Conservation (phyloP, 37 sponge, comb jelly and placozoan genomes). For the Cliona cf. orientalis region DNA sequence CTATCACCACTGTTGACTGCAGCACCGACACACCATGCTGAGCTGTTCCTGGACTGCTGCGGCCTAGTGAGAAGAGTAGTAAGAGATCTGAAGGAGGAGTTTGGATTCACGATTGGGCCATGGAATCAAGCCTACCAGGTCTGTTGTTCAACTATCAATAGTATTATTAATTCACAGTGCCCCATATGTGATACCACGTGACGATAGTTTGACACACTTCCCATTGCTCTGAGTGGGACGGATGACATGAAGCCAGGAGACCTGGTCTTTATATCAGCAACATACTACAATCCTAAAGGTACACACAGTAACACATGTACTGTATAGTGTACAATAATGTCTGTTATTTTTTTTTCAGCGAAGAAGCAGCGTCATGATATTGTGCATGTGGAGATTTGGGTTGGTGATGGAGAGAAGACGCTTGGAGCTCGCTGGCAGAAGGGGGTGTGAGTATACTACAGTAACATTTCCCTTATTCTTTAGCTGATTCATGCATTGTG, state of each 20-base stretch:
- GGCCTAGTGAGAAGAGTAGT: slow-evolving; percentile 75
- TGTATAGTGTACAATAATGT: neutral
- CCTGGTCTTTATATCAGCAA: slow-evolving; percentile 79
- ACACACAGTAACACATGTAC: neutral
- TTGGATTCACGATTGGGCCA: slow-evolving; percentile 78
- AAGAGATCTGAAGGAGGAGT: slow-evolving; percentile 69
- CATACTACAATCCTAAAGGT: slow-evolving; percentile 68
- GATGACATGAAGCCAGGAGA: slow-evolving; percentile 86
- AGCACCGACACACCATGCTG: slow-evolving; percentile 68
- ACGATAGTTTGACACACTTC: slow-evolving; percentile 80
- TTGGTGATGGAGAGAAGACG: slow-evolving; percentile 83
- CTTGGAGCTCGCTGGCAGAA: slow-evolving; percentile 86
- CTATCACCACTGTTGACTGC: neutral
- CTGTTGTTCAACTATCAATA: neutral
- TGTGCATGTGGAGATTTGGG: slow-evolving; percentile 91
- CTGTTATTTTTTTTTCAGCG: slow-evolving; percentile 20
- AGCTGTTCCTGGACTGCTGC: slow-evolving; percentile 89
- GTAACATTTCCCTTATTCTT: neutral
- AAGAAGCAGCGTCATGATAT: slow-evolving; percentile 75
- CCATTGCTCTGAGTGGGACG: slow-evolving; percentile 49
- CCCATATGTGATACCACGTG: neutral
- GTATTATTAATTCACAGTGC: neutral
- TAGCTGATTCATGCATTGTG: neutral
- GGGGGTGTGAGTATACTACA: slow-evolving; percentile 4
- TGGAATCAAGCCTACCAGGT: slow-evolving; percentile 88